Base-by-base conservation (phyloP, 2,888 invertebrate species). In the Lasioglossum vierecki region DNA sequence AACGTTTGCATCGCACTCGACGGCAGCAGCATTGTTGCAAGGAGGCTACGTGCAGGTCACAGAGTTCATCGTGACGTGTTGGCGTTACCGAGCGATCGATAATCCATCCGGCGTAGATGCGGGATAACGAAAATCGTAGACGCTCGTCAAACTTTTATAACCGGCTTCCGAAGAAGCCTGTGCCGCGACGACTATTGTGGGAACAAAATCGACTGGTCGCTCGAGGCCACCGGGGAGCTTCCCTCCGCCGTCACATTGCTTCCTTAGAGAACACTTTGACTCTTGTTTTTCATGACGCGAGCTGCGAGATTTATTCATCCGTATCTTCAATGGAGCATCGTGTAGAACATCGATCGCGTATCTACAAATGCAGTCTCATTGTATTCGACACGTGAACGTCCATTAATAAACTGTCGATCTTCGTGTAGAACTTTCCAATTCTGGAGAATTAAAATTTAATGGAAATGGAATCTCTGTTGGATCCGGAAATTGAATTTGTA, bases 111-210 rank as follows among this genome's bases (percentile, higher is more conserved):
- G 76, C 76, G 80, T 78, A 76, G 89, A 90, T 89, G 80, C 81
- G 63, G 85, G 88, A 90, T 88, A 91, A 90, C 88, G 85, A 87
- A 87, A 86, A 88, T 89, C 88, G 79, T 80, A 71, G 82, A 73
- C 72, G 83, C 82, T 84, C 84, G 80, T 87, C 83, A 86, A 89
- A 90, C 88, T 87, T 91, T 90, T 91, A 85, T 87, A 71, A 84
- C 35, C 13, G 75, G 41, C 68, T 68, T 68, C 75, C 26, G 30
- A 18, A 44, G 46, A 46, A 72, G 72, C 72, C 35, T 49, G 26
- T 11, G 44, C 4, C 30, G 49, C 30, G 49, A 70, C 63, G 41
- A 70, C 77, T 72, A 68, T 39, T 70, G 72, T 66, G 15, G 11
- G 15, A 46, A 60, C 26, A 83, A 76, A 73, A 49, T 63, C 39